Percentiles rank a stretch among this genome's conserved stretches.
These are phyloP conservation scores for Pristionchus maxplancki DNA, from an alignment of 2,888 invertebrate species.

Conservation along the genomic window DNA sequence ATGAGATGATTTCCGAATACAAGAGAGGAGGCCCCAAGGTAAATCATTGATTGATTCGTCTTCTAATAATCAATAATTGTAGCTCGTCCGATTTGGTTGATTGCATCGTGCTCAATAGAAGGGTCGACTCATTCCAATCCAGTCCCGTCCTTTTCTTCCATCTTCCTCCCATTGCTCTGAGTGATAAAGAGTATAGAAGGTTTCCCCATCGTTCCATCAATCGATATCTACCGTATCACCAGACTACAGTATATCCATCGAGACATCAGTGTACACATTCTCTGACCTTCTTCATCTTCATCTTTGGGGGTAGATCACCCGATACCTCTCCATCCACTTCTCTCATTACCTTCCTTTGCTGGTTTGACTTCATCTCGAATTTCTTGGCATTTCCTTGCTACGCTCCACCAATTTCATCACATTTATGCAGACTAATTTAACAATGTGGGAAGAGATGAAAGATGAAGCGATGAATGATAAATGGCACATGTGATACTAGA, in stretches of 20 bases:
- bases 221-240: neutral
- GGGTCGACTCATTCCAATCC: neutral
- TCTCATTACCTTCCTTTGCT: conserved; percentile 1
- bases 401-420: neutral
- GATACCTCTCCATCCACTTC: neutral
- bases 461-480: neutral
- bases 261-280: neutral
- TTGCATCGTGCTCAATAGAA: neutral
- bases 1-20: neutral
- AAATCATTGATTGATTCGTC: neutral
- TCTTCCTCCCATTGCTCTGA: neutral
- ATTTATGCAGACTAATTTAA: neutral
- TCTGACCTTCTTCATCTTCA: neutral
- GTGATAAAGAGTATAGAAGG: conserved; percentile 46
- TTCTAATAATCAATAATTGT: neutral
- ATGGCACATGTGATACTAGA: neutral
- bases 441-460: neutral
- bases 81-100: conserved; percentile 36
- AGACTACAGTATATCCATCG: neutral
- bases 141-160: neutral
- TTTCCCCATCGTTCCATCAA: neutral
- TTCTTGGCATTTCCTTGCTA: conserved; percentile 4
- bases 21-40: conserved; percentile 48
- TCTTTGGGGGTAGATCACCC: neutral
- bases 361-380: neutral